phyloP scores from a whole-genome alignment of 2,888 invertebrate species.

The Megalurothrips usitatus region DNA sequence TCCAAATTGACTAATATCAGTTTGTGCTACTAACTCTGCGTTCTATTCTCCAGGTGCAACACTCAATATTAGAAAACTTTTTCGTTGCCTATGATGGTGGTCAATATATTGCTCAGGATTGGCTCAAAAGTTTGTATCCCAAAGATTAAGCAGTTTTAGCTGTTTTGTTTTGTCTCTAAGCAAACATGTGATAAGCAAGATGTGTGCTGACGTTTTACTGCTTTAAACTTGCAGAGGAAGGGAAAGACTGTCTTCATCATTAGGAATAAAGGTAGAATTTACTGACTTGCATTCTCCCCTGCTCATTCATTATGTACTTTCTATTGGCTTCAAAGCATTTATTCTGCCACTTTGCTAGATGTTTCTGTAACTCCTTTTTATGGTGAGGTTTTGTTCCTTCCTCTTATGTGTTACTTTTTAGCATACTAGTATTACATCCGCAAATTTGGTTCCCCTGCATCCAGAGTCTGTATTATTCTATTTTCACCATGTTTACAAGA shows the following conservation, averaged over 20 bases:
- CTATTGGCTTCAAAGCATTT: background rate
- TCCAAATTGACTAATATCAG: background rate
- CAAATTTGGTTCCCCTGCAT: no score
- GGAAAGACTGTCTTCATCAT: background rate
- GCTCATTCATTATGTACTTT: background rate
- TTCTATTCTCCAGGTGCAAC: background rate
- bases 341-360: background rate
- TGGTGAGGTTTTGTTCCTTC: background rate
- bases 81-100: constrained; percentile 10
- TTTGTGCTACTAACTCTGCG: background rate
- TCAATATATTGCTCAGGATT: constrained; percentile 17
- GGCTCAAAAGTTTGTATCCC: constrained; percentile 13
- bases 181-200: constrained; percentile 2
- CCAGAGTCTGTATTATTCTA: no score
- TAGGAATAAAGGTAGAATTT: background rate
- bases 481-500: no score
- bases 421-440: no score
- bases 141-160: background rate
- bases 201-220: background rate
- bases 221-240: background rate
- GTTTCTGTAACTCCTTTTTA: background rate
- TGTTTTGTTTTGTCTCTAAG: background rate
- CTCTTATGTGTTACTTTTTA: no score
- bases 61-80: background rate
- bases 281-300: background rate